Percentiles rank a stretch among this genome's conserved stretches.
Evolutionary conservation across 2,888 invertebrate species (phyloP).

Genomic region (Eupeodes luniger): DNA sequence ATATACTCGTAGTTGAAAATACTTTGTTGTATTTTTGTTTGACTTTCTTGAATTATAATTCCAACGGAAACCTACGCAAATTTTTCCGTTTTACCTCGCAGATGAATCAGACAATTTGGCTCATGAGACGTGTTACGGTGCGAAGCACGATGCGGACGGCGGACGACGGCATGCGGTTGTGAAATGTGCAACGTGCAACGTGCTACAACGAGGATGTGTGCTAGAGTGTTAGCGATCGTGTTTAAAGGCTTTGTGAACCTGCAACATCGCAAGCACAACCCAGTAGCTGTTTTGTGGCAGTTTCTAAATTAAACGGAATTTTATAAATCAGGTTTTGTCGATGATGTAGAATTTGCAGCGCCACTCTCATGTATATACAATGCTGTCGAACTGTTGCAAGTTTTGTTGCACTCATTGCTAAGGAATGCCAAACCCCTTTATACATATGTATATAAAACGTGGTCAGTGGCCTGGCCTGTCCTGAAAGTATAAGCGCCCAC

Average conservation of each 20-base stretch:
- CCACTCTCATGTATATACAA: not conserved
- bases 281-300: slow-evolving; percentile 28
- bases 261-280: slow-evolving; percentile 15
- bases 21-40: not conserved
- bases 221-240: slow-evolving; percentile 23
- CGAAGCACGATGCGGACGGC: not conserved
- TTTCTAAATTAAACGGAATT: slow-evolving; percentile 58
- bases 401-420: slow-evolving; percentile 39
- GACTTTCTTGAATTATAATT: slow-evolving; percentile 41
- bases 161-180: too few species aligned
- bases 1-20: not conserved
- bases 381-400: not conserved
- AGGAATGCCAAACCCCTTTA: slow-evolving; percentile 54
- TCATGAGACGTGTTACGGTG: not conserved
- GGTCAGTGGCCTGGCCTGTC: slow-evolving; percentile 53
- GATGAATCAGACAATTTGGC: slow-evolving; percentile 58
- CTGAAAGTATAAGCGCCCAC: slow-evolving; percentile 38
- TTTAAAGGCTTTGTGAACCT: slow-evolving; percentile 52
- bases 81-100: slow-evolving; percentile 28
- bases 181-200: not conserved
- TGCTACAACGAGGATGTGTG: not conserved
- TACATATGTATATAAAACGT: slow-evolving; percentile 4
- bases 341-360: not conserved
- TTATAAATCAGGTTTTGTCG: slow-evolving; percentile 56
- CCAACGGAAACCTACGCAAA: slow-evolving; percentile 68